A percentile compares a stretch with the other conserved stretches of the same genome.
These are phyloP conservation scores for Euproctis similis DNA, from an alignment of 2,888 invertebrate species.

Conservation along the genomic window DNA sequence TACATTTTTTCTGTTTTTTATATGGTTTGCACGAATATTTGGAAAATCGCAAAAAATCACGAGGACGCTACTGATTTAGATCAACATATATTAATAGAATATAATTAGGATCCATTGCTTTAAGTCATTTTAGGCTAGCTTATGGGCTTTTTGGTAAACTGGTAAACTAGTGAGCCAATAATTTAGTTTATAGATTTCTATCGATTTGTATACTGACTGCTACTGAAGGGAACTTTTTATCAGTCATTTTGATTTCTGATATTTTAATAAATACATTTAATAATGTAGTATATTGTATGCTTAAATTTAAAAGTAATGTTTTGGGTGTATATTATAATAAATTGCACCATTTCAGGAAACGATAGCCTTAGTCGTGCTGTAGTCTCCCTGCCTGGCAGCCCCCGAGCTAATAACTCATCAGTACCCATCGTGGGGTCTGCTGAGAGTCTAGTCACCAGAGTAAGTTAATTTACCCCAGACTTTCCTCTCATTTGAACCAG, in stretches of 20 bases:
- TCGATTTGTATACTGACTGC: no score
- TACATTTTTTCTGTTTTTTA: constrained; percentile 22
- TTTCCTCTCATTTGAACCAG: no score
- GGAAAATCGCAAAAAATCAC: constrained; percentile 34
- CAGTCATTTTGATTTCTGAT: no score
- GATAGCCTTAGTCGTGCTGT: constrained; percentile 61
- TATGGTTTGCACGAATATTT: constrained; percentile 38
- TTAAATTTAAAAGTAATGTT: no score
- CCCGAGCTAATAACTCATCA: constrained; percentile 59
- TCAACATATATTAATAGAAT: constrained; percentile 20
- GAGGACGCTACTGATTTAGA: constrained; percentile 35
- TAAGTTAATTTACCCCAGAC: no score
- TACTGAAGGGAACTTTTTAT: no score
- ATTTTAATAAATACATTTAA: no score
- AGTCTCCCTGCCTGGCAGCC: constrained; percentile 64
- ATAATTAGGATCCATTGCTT: constrained; percentile 28
- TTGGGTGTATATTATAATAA: no score
- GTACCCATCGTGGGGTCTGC: constrained; percentile 94
- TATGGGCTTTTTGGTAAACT: constrained; percentile 31
- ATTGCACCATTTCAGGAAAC: constrained; percentile 44
- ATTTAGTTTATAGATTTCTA: constrained; percentile 10
- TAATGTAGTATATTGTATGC: no score
- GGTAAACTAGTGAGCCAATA: constrained; percentile 23
- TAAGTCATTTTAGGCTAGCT: constrained; percentile 30
- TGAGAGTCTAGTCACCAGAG: constrained; percentile 95